phyloP scores from a whole-genome alignment of 2,888 invertebrate genomes.

The Chymomyza fuscimana region DNA sequence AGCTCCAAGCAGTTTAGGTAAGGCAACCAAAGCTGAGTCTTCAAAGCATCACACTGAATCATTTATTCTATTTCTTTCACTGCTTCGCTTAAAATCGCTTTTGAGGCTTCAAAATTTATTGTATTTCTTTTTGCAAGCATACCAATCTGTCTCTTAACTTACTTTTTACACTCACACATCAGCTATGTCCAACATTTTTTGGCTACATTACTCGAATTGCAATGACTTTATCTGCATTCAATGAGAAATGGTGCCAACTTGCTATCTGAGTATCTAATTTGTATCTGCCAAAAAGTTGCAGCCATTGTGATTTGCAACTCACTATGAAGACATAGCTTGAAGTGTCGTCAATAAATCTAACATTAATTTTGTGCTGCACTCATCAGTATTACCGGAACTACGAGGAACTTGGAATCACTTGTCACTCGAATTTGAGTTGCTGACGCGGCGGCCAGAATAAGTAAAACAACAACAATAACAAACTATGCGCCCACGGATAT shows the following conservation, averaged over 20 bases:
- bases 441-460: conserved; percentile 33
- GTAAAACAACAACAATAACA: conserved; percentile 9
- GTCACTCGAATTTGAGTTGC: conserved; percentile 48
- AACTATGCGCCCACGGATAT: not conserved
- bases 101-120: not conserved
- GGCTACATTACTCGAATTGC: not conserved
- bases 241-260: not conserved
- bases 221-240: not conserved
- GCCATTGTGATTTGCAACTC: conserved; percentile 39
- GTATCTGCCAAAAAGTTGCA: conserved; percentile 56
- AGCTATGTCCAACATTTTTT: not conserved
- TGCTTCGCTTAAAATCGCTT: not conserved
- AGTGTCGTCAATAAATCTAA: conserved; percentile 57
- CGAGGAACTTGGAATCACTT: conserved; percentile 19
- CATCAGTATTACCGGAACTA: conserved; percentile 29
- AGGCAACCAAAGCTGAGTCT: not conserved
- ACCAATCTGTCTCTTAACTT: not conserved
- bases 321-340: conserved; percentile 17
- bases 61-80: not conserved
- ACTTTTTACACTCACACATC: not conserved
- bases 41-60: not conserved
- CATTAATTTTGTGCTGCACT: conserved; percentile 50
- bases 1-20: no score
- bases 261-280: conserved; percentile 45
- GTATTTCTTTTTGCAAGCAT: not conserved